Evolutionary conservation across 2,113 vertebrate species (phyloP), one percentile per base, ranked within the genome.

Genomic region (Poeciliopsis prolifica): DNA sequence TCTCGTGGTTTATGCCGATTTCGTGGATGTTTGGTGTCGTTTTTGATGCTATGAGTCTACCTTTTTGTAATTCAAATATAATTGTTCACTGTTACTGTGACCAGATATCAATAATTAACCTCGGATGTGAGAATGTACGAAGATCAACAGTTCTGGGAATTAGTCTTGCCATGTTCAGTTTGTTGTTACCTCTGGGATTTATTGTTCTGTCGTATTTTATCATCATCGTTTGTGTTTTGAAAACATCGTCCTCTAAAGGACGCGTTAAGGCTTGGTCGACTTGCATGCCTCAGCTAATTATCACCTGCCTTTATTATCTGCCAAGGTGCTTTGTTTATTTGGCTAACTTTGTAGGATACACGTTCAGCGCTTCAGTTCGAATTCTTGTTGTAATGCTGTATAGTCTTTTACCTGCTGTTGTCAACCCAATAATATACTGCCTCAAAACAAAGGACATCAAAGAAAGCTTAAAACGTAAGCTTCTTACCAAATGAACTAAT

Each of bases 61-160:
- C 81, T n/a, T 92, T 80, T 61, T 93, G 92, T 75, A 86, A 81
- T 11, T 85, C 85, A 33, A 91, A 90, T 8, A 31, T 89, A 4
- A 92, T 93, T 37, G 3, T 30, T 1, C 92, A 91, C 10, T 90
- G 89, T 66, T 92, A 89, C 70, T 93, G 92, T 83, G 92, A 93
- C 60, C 65, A 83, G 28, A 37, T 80, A 1, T 17, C 86, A 26
- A 80, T 92, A 74, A 72, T 11, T 5, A 29, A 3, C 4, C 82
- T 91, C 9, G 78, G 81, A 31, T 92, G 92, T 66, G 74, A 72
- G 60, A 64, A 84, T 6, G 33, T 58, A 1, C 12, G 8, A n/a
- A 22, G 30, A 82, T 10, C 40, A 14, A 33, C 37, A 26, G 0
- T n/a, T 2, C 13, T 77, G 9, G 60, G 62, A 19, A 61, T 84